These are phyloP conservation scores for Pediacus dermestoides DNA, from an alignment of 2,888 invertebrate genomes.

Conservation along the genomic window DNA sequence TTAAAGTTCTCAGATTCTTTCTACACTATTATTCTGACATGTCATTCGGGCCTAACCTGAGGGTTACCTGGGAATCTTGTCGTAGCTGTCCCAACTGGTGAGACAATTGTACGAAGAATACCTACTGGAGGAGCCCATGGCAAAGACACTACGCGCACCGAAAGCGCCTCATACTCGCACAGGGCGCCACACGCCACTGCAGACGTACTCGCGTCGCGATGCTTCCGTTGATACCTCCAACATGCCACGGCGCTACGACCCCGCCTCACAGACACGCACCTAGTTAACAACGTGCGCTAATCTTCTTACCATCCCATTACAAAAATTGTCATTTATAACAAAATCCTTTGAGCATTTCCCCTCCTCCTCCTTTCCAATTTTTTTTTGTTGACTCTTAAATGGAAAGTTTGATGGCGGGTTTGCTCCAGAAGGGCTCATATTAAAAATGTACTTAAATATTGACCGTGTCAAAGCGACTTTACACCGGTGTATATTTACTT, in stretches of 20 bases:
- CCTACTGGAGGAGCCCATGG: constrained; percentile 70
- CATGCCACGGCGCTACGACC: constrained; percentile 12
- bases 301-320: constrained; percentile 1
- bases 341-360: too few species aligned
- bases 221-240: constrained; percentile 11
- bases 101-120: constrained; percentile 87
- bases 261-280: constrained; percentile 1
- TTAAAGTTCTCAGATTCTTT: too few species aligned
- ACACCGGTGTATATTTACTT: too few species aligned
- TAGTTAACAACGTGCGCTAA: constrained; percentile 6
- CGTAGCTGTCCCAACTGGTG: constrained; percentile 88
- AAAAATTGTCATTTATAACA: too few species aligned
- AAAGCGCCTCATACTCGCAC: constrained; percentile 26
- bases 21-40: too few species aligned
- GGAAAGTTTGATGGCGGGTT: too few species aligned
- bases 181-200: constrained; percentile 43
- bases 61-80: constrained; percentile 79
- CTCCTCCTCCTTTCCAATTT: too few species aligned
- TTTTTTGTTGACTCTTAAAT: too few species aligned
- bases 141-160: constrained; percentile 16
- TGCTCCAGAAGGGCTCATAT: too few species aligned
- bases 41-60: background rate
- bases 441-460: too few species aligned
- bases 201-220: constrained; percentile 22
- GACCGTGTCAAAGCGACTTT: too few species aligned